Base-by-base conservation (phyloP, 2,888 invertebrate species). In the Apotomis turbidana region DNA sequence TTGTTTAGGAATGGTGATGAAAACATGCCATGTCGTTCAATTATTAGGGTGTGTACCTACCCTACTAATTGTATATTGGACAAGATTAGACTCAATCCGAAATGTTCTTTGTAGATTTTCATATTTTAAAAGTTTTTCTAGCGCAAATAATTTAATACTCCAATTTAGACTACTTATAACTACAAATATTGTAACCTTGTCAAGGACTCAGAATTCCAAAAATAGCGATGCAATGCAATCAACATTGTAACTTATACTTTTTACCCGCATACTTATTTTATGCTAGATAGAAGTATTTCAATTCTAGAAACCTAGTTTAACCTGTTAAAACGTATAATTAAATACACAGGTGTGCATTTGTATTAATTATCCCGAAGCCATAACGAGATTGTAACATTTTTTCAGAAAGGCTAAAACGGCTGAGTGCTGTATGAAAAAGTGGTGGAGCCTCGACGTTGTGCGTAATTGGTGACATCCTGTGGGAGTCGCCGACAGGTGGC, bases 401-500 rank as follows among this genome's bases (percentile, higher is more conserved):
- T 54, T 44, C 15, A 38, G n/a, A 38, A 49, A 60, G 54, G 15
- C 38, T 49, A 27, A 27, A 60, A 49, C 5, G 8, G 58, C 46
- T 54, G 4, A 12, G 66, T 55, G 66, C 38, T 9, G 8, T 59
- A 70, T 64, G 64, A 71, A 71, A 67, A 71, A 71, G 38, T 54
- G 13, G 64, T 41, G 10, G 41, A 57, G 59, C 38, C 8, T 27
- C 54, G 27, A 6, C 10, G 12, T 57, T 46, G 54, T 60, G 59
- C 46, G 4, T 71, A 71, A 71, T 67, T 41, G 44, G 51, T 13
- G 49, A 52, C 62, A 71, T 71, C 71, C 71, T 71, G 71, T 68
- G 71, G 71, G 67, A 71, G 57, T 13, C 2, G 57, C 57, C 49
- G 71, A 62, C 71, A 71, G 71, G 71, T 71, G 71, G 55, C 27